Conservation (phyloP, 1,140 invertebrate genomes). For the Paramacrobiotus metropolitanus region DNA sequence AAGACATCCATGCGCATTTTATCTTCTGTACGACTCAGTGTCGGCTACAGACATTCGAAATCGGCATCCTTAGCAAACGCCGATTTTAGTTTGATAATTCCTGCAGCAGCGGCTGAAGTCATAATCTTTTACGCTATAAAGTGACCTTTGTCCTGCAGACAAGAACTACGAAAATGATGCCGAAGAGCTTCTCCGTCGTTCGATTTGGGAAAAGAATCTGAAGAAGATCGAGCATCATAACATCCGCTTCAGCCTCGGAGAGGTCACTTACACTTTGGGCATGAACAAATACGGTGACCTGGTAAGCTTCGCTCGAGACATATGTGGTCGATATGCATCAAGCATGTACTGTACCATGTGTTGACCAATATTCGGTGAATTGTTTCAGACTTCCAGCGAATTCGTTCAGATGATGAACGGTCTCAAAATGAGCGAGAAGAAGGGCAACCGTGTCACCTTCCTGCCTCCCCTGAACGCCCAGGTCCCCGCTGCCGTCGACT, state of each 20-base stretch:
- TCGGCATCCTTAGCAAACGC: no score
- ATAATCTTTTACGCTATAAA: no score
- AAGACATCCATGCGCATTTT: not conserved
- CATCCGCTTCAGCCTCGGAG: conserved; percentile 30
- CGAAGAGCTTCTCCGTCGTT: conserved; percentile 58
- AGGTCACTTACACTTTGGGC: conserved; percentile 36
- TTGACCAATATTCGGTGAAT: no score
- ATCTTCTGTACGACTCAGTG: no score
- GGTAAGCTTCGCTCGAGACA: no score
- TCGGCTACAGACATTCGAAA: no score
- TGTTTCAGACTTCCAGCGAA: conserved; percentile 37
- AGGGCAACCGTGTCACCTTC: not conserved
- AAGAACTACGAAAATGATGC: conserved; percentile 40
- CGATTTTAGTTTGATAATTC: no score
- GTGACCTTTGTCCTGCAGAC: conserved; percentile 13
- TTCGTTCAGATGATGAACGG: conserved; percentile 51
- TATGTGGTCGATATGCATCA: no score
- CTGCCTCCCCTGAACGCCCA: not conserved
- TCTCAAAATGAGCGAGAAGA: conserved; percentile 23
- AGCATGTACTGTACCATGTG: no score
- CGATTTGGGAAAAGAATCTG: conserved; percentile 64
- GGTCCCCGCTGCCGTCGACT: conserved; percentile 21
- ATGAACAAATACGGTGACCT: conserved; percentile 64
- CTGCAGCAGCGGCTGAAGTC: no score
- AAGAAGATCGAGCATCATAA: conserved; percentile 65